These are phyloP conservation scores for Riparia riparia DNA, from an alignment of 2,113 vertebrate species.

Conservation along the genomic window DNA sequence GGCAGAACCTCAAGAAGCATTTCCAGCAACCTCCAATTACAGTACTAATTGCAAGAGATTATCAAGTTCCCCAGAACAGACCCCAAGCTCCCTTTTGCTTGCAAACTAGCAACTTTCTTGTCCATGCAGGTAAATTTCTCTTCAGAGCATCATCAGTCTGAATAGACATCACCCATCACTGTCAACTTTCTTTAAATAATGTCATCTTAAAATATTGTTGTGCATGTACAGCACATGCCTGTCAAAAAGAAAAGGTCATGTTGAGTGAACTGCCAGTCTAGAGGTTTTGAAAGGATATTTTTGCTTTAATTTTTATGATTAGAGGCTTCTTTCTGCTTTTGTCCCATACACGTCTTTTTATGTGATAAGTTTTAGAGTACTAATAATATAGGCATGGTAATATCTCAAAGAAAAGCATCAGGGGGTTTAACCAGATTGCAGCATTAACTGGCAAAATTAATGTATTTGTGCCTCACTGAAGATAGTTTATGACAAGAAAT, in stretches of 20 bases:
- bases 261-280: neutral
- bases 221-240: neutral
- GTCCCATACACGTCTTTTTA: neutral
- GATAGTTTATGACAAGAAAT: neutral
- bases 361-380: neutral
- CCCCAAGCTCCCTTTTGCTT: neutral
- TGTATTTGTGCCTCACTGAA: neutral
- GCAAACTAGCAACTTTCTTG: neutral
- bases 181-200: neutral
- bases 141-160: neutral
- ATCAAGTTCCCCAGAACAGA: neutral
- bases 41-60: constrained; percentile 48
- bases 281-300: neutral
- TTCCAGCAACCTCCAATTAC: constrained; percentile 40
- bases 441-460: neutral
- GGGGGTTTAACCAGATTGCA: neutral
- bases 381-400: neutral
- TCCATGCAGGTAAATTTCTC: neutral
- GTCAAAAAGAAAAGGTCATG: neutral
- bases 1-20: constrained; percentile 22
- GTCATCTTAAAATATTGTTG: neutral
- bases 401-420: neutral
- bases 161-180: neutral
- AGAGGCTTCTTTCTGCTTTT: neutral
- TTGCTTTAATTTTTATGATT: neutral